phyloP scores from a whole-genome alignment of 1,140 invertebrate genomes.

The Phortica variegata region DNA sequence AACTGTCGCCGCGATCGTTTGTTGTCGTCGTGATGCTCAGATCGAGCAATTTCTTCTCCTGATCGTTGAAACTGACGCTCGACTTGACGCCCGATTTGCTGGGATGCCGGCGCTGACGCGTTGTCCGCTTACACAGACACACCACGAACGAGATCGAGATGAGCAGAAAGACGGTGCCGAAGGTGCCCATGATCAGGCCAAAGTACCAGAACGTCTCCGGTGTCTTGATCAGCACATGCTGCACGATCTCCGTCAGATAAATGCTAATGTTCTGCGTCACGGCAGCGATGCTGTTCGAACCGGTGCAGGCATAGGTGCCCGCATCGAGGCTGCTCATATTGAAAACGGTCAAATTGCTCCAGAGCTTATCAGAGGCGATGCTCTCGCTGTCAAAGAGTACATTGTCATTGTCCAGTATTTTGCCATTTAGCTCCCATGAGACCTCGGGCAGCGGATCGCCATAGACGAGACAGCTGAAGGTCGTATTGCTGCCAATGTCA shows the following conservation, averaged over 20 bases:
- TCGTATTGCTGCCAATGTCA: constrained; percentile 73
- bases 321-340: constrained; percentile 75
- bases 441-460: constrained; percentile 83
- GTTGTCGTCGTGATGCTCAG: constrained; percentile 74
- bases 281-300: constrained; percentile 72
- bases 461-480: constrained; percentile 75
- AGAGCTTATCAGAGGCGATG: constrained; percentile 54
- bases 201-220: constrained; percentile 57
- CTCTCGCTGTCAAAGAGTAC: constrained; percentile 53
- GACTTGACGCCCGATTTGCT: constrained; percentile 66
- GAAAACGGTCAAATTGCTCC: constrained; percentile 73
- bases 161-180: constrained; percentile 49
- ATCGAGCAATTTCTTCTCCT: constrained; percentile 80
- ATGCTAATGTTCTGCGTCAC: constrained; percentile 70
- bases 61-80: constrained; percentile 78
- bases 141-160: constrained; percentile 53
- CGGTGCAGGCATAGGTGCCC: constrained; percentile 79
- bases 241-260: constrained; percentile 69
- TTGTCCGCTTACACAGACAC: constrained; percentile 61
- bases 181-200: constrained; percentile 55
- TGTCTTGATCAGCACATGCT: constrained; percentile 57
- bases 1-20: constrained; percentile 67
- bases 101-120: constrained; percentile 60
- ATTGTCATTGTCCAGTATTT: constrained; percentile 60
- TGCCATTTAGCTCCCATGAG: constrained; percentile 79